Percentiles rank a stretch among this genome's conserved stretches.
These are phyloP conservation scores for Ariolimax columbianus DNA, from an alignment of 2,888 invertebrate genomes.

Conservation along the genomic window DNA sequence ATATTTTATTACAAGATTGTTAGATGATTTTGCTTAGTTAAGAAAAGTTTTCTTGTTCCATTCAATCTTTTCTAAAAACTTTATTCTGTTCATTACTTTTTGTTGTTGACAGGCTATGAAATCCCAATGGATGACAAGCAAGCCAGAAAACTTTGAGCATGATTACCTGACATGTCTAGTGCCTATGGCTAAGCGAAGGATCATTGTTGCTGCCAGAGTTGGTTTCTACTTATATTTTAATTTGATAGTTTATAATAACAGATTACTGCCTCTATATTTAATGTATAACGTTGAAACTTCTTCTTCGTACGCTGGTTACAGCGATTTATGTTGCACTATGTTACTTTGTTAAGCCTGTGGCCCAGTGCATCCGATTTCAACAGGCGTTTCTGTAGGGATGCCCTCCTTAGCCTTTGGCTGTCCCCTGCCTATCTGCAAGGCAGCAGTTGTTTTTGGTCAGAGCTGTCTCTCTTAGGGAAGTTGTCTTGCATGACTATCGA, in stretches of 20 bases:
- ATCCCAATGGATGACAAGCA: slow-evolving; percentile 44
- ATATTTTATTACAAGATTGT: background rate
- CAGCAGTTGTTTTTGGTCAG: too few species aligned
- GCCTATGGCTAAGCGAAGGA: slow-evolving; percentile 43
- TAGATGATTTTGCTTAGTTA: background rate
- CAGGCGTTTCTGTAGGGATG: too few species aligned
- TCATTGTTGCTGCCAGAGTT: slow-evolving; percentile 42
- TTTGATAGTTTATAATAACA: background rate
- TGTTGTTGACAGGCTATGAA: slow-evolving; percentile 39
- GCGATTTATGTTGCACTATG: too few species aligned
- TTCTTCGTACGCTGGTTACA: too few species aligned
- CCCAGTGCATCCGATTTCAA: too few species aligned
- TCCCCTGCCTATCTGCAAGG: too few species aligned
- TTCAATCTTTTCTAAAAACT: background rate
- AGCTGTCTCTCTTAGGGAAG: too few species aligned
- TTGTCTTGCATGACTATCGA: too few species aligned
- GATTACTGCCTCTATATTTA: background rate
- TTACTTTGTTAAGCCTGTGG: too few species aligned
- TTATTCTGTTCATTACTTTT: too few species aligned
- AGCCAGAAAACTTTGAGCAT: slow-evolving; percentile 44
- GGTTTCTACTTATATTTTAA: background rate
- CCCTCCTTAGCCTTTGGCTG: too few species aligned
- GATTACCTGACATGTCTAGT: slow-evolving; percentile 37
- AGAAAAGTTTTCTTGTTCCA: background rate
- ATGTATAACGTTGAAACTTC: too few species aligned